Base-by-base conservation (phyloP, 2,888 invertebrate genomes). In the Brenthis hecate region DNA sequence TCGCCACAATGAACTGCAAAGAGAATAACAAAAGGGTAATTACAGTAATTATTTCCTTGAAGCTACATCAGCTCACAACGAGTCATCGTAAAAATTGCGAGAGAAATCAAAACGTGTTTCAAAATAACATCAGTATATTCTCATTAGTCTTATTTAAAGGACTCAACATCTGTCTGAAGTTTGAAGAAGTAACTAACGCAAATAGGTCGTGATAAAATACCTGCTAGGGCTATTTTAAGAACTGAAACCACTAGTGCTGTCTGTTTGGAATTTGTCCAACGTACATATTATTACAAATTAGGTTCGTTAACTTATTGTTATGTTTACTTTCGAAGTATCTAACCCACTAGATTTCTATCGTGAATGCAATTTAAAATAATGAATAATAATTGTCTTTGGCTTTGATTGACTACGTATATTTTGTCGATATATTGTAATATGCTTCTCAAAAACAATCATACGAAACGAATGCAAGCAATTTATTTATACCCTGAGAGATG, bases 191-290 rank as follows among this genome's bases (percentile, higher is more conserved):
- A 32, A 53, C 61, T 72, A 78, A 80, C 78, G 78, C 78, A 86
- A 86, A 86, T 86, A 85, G 84, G 80, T 79, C 81, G 81, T 75
- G 81, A 85, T 86, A 85, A 83, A 85, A 87, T 89, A 87, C 85
- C 83, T 85, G 84, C 80, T 73, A 71, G 64, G 72, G 65, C 85
- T 89, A 91, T 89, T 89, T 88, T 83, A 80, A 81, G 85, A 83
- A 73, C 69, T 80, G 79, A 80, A 83, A 87, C 86, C 85, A 86
- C 83, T 84, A 85, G 84, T 86, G 80, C 84, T 85, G 82, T 81
- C 79, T 76, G 82, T 85, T 90, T 91, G 91, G 91, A 89, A 80
- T 82, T 82, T 82, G 79, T 89, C 91, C 91, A 91, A 91, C 81
- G 78, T 81, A 82, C 81, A 81, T 73, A 75, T 77, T 73, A 75